Evolutionary conservation across 2,113 vertebrate genomes (phyloP).

Genomic region (Cavia porcellus): DNA sequence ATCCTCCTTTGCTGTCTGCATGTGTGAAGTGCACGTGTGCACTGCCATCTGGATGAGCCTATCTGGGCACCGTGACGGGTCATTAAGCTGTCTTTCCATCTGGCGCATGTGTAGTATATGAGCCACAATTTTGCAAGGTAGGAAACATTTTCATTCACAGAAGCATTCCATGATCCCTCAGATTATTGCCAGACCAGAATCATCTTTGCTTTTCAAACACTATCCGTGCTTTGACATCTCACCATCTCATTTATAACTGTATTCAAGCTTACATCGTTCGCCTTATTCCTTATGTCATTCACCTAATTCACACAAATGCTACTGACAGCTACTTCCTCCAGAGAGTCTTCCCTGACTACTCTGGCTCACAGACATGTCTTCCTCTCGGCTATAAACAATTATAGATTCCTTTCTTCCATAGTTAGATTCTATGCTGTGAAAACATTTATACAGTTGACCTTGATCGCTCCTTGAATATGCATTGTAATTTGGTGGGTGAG

Average conservation of each 20-base stretch:
- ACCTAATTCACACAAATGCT: not conserved
- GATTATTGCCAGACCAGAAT: not conserved
- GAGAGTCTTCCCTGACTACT: not conserved
- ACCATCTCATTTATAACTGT: not conserved
- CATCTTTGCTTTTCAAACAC: slow-evolving; percentile 8
- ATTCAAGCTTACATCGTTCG: not conserved
- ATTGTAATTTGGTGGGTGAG: not conserved
- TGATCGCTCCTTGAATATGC: not conserved
- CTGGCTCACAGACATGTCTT: not conserved
- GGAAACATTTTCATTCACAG: slow-evolving; percentile 53
- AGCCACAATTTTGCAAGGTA: not conserved
- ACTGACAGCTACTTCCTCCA: slow-evolving; percentile 21
- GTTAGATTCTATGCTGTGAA: not conserved
- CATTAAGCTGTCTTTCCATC: slow-evolving; percentile 37
- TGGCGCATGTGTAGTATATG: not conserved
- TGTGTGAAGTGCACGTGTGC: not conserved
- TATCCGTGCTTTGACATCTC: slow-evolving; percentile 9
- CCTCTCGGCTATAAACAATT: not conserved
- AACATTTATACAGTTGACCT: slow-evolving; percentile 8
- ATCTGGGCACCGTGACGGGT: not conserved
- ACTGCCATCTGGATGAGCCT: slow-evolving; percentile 60
- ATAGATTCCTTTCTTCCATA: not conserved
- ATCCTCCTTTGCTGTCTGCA: not conserved
- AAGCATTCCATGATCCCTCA: not conserved
- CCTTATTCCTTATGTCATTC: not conserved